Percentiles rank a stretch among this genome's conserved stretches.
Conservation (phyloP, 1,140 invertebrate species). For the Parasteatoda tepidariorum region DNA sequence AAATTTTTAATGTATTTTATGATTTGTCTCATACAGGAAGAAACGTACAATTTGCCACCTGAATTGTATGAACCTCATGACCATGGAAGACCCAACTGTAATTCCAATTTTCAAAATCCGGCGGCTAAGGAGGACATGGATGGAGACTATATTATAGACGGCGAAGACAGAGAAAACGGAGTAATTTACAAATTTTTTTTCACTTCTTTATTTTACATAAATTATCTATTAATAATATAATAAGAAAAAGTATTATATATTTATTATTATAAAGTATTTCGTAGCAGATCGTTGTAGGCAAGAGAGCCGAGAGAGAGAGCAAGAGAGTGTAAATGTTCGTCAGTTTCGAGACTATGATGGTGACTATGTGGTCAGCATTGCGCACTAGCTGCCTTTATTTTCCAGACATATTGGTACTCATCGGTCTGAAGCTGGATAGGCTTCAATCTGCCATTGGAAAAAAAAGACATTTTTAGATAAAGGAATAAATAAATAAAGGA, state of each 20-base stretch:
- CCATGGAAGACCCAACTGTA: not conserved
- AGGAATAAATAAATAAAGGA: no score
- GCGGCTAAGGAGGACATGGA: constrained; percentile 21
- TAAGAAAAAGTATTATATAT: not conserved
- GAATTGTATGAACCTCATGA: not conserved
- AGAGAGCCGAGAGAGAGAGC: not conserved
- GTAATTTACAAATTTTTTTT: not conserved
- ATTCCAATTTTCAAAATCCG: not conserved
- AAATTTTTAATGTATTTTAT: no score
- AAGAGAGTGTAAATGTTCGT: not conserved
- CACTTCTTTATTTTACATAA: no score
- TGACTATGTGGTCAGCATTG: not conserved
- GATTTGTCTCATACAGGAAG: not conserved
- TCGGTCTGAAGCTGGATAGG: no score
- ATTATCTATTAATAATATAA: no score
- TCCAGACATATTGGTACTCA: no score
- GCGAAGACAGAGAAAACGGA: constrained; percentile 22
- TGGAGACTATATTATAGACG: constrained; percentile 14
- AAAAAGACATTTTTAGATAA: no score
- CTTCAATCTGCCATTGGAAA: no score
- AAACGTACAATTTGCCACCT: constrained; percentile 7
- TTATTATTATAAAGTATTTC: not conserved
- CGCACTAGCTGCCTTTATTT: no score
- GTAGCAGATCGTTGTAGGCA: not conserved
- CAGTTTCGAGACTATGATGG: not conserved